Evolutionary conservation across 1,140 invertebrate species (phyloP).

Genomic region (Drosophila mayri): DNA sequence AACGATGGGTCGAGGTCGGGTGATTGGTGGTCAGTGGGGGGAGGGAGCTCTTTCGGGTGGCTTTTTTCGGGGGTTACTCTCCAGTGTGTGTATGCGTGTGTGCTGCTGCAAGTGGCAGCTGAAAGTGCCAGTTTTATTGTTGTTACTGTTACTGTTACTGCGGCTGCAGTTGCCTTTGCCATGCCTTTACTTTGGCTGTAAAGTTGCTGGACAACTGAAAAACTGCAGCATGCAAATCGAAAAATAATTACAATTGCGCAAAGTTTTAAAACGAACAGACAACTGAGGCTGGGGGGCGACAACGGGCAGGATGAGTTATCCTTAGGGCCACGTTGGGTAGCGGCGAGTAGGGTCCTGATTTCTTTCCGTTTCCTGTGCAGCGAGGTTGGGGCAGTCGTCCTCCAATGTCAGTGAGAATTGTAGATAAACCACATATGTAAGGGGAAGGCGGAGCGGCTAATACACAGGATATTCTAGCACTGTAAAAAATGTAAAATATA

Average conservation of each 20-base stretch:
- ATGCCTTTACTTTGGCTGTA: slow-evolving; percentile 25
- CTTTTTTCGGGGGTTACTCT: not conserved
- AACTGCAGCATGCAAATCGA: slow-evolving; percentile 69
- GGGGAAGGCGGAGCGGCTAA: not conserved
- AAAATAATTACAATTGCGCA: slow-evolving; percentile 70
- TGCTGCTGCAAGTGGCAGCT: slow-evolving; percentile 54
- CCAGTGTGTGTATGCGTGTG: slow-evolving; percentile 11
- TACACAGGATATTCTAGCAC: not conserved
- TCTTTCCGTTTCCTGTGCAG: slow-evolving; percentile 51
- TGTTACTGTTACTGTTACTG: slow-evolving; percentile 38
- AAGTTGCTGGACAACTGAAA: slow-evolving; percentile 64
- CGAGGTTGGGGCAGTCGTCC: not conserved
- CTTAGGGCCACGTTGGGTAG: not conserved
- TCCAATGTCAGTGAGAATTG: slow-evolving; percentile 37
- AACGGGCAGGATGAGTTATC: not conserved
- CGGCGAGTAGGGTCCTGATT: slow-evolving; percentile 47
- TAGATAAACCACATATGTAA: slow-evolving; percentile 39
- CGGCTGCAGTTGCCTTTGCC: slow-evolving; percentile 9
- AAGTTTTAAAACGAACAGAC: slow-evolving; percentile 65
- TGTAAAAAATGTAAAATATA: not conserved
- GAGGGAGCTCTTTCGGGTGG: not conserved
- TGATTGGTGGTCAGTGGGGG: not conserved
- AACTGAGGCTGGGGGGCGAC: slow-evolving; percentile 24
- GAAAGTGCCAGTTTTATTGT: slow-evolving; percentile 64
- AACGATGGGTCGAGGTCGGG: slow-evolving; percentile 12